Conservation (phyloP, 2,797 vertebrate species). For the Numenius phaeopus region DNA sequence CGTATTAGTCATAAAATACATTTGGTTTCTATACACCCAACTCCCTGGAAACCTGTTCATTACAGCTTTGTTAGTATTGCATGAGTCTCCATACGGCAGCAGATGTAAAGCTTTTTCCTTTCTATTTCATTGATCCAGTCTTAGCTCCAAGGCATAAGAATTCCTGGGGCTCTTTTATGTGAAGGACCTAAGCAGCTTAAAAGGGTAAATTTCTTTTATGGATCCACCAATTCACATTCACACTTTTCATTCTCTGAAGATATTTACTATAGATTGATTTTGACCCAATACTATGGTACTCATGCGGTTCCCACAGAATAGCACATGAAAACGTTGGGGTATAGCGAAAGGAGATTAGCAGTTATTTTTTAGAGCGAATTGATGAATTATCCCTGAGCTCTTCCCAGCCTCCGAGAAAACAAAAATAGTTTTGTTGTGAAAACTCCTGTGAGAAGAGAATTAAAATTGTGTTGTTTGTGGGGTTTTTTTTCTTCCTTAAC, state of each 20-base stretch:
- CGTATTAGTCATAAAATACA: background rate
- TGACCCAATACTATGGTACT: background rate
- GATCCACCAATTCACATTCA: background rate
- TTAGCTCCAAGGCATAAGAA: background rate
- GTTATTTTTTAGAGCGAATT: background rate
- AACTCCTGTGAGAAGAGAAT: background rate
- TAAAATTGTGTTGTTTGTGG: background rate
- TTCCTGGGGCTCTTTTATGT: background rate
- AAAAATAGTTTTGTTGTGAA: slow-evolving; percentile 7
- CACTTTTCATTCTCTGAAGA: background rate
- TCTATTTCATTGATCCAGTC: background rate
- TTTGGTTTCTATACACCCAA: background rate
- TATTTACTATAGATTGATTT: background rate
- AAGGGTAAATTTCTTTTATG: background rate
- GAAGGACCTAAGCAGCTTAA: background rate
- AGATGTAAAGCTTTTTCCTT: background rate
- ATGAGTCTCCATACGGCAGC: background rate
- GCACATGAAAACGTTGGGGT: background rate
- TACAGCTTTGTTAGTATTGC: background rate
- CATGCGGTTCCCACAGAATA: background rate
- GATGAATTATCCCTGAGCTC: background rate
- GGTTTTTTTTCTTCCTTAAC: fast-evolving
- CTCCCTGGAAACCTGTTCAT: background rate
- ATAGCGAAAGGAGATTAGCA: background rate
- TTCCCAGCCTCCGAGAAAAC: background rate